phyloP scores from a whole-genome alignment of 2,113 vertebrate species.

The Percopsis transmontana region DNA sequence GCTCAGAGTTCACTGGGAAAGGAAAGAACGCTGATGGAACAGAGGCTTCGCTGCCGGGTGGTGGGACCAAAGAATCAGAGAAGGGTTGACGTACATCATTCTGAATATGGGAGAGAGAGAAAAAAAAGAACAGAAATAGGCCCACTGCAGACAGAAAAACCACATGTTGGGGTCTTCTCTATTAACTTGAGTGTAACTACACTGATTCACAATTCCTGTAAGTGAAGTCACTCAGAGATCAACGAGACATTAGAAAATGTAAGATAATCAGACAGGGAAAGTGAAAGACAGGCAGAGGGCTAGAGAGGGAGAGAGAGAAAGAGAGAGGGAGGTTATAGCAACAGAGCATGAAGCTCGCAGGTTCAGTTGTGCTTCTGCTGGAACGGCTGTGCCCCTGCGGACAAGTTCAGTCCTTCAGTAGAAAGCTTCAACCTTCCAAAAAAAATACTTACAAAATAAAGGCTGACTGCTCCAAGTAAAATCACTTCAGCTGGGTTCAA shows the following conservation, averaged over 20 bases:
- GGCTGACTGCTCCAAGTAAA: constrained; percentile 79
- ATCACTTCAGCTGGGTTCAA: constrained; percentile 80
- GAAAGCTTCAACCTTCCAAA: constrained; percentile 72
- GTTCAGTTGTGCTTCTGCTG: constrained; percentile 77
- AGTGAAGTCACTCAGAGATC: not conserved
- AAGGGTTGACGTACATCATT: constrained; percentile 2
- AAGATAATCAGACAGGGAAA: not conserved
- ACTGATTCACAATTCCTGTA: too few relatives aligned
- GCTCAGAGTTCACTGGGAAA: constrained; percentile 32
- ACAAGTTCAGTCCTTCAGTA: constrained; percentile 77
- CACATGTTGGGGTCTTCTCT: not conserved
- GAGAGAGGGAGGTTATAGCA: constrained; percentile 74
- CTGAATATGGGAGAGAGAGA: not conserved
- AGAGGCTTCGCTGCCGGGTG: constrained; percentile 1
- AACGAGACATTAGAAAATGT: not conserved
- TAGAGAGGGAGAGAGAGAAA: constrained; percentile 32
- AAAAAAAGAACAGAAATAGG: not conserved
- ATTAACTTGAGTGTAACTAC: too few relatives aligned
- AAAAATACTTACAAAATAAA: constrained; percentile 83
- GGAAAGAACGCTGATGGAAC: constrained; percentile 11
- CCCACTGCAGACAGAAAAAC: not conserved
- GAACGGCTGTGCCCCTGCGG: constrained; percentile 70
- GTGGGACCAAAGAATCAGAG: constrained; percentile 16
- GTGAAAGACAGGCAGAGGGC: not conserved
- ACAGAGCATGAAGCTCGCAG: constrained; percentile 70